These are phyloP conservation scores for Anguilla japonica DNA, from an alignment of 2,113 vertebrate genomes.

Conservation along the genomic window DNA sequence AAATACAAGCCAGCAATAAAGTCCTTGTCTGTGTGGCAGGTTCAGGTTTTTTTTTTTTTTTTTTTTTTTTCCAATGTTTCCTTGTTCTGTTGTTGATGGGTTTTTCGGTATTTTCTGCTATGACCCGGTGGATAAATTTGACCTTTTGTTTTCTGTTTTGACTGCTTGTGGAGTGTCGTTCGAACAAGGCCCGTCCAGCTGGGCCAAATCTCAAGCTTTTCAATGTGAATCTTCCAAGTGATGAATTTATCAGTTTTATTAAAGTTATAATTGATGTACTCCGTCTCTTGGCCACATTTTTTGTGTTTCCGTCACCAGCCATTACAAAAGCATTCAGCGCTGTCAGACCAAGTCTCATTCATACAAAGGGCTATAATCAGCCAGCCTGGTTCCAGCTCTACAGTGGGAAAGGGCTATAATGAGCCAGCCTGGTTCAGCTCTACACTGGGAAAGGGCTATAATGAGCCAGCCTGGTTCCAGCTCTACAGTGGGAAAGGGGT, in stretches of 20 bases:
- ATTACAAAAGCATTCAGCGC: background rate
- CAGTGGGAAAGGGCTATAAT: background rate
- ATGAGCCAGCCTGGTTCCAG: background rate
- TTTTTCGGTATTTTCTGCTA: background rate
- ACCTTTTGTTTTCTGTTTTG: slow-evolving; percentile 17
- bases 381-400: background rate
- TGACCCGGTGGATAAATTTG: background rate
- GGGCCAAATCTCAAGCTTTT: slow-evolving; percentile 38
- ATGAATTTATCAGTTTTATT: slow-evolving; percentile 41
- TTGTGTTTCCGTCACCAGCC: background rate
- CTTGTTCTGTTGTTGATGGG: slow-evolving; percentile 27
- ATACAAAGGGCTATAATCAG: background rate
- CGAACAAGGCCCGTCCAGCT: slow-evolving; percentile 49
- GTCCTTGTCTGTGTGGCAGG: background rate
- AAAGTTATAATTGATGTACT: slow-evolving; percentile 52
- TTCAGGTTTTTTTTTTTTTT: background rate
- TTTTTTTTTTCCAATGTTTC: slow-evolving; percentile 37
- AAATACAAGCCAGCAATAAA: slow-evolving; percentile 53
- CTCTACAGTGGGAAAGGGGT: background rate
- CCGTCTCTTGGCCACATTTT: background rate
- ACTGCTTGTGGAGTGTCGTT: slow-evolving; percentile 53
- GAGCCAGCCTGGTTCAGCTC: slow-evolving; percentile 1
- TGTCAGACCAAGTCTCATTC: no score
- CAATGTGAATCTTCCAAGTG: slow-evolving; percentile 41
- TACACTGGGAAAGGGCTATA: background rate